Base-by-base conservation (phyloP, 2,888 invertebrate species). In the Ophion obscuratus region DNA sequence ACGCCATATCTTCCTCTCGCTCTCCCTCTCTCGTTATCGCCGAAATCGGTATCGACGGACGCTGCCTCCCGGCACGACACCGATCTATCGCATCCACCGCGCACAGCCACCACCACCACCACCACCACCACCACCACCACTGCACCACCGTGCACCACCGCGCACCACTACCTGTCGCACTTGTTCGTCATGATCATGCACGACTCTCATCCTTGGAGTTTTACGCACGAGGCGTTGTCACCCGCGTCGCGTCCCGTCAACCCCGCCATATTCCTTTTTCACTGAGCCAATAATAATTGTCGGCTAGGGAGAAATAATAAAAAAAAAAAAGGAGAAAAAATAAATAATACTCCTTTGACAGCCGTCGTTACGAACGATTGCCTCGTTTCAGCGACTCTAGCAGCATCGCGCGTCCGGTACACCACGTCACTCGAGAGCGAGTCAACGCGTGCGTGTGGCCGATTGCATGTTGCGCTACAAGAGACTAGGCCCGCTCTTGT, bases 81-180 rank as follows among this genome's bases (percentile, higher is more conserved):
- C 53, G 80, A 76, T 67, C 84, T 79, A 84, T 70, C 80, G 82
- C 76, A 75, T 78, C 47, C 31, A 64, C 24, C 53, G 47, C 40
- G 36, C 84, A 84, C 82, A 6, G 20, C 64, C 31, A 64, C 64
- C 31, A 24, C 20, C 64, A 64, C 24, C 64, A 17, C 31, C 64
- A 27, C 64, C 61, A 59, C n/a, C 27, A 36, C 61, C 62, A 24
- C 27, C 44, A 44, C 44, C 27, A 17, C 44, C 62, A 74, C 59
- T 44, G 27, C 57, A 47, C 24, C 62, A 61, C 40, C 44, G 47
- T 17, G n/a, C 27, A 73, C 73, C 57, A 57, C 57, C 57, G 73
- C 27, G 70, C 70, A 53, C 47, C 85, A 91, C 93, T 93, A 94
- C 93, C 93, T 93, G 87, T 92, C 89, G 90, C 92, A 91, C 88